Percentiles rank a stretch among this genome's conserved stretches.
These are phyloP conservation scores for Himalopsyche japonica DNA, from an alignment of 2,888 invertebrate species.

Conservation along the genomic window DNA sequence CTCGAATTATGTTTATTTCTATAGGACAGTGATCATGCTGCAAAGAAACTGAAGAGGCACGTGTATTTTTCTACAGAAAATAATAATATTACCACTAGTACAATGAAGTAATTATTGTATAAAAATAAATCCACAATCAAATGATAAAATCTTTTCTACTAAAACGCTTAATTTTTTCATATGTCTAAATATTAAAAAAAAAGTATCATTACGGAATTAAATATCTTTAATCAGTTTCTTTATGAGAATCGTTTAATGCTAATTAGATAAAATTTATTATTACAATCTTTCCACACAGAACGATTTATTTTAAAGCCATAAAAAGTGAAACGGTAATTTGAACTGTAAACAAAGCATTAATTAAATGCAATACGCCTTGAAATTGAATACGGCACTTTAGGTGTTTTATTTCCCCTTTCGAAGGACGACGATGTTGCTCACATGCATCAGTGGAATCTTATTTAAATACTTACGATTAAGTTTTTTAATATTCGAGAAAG, in stretches of 20 bases:
- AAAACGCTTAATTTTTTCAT: too few relatives aligned
- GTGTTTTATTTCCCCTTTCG: slow-evolving; percentile 22
- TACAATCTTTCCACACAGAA: not conserved
- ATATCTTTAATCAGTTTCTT: too few relatives aligned
- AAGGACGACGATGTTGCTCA: slow-evolving; percentile 13
- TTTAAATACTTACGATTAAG: slow-evolving; percentile 19
- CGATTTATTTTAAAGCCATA: slow-evolving; percentile 33
- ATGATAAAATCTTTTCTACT: too few relatives aligned
- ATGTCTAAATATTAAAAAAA: too few relatives aligned
- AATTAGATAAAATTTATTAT: not conserved
- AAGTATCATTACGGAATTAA: too few relatives aligned
- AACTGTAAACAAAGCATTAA: slow-evolving; percentile 39
- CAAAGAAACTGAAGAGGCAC: too few relatives aligned
- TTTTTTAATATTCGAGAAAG: not conserved
- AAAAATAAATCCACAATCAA: too few relatives aligned
- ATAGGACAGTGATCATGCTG: too few relatives aligned
- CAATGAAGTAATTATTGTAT: too few relatives aligned
- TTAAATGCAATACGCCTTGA: slow-evolving; percentile 41
- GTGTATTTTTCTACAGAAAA: too few relatives aligned
- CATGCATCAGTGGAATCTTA: slow-evolving; percentile 22
- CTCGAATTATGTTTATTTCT: too few relatives aligned
- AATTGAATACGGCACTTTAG: slow-evolving; percentile 38
- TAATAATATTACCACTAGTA: too few relatives aligned
- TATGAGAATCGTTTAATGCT: not conserved
- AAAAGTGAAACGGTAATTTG: slow-evolving; percentile 39